Evolutionary conservation across 2,797 vertebrate genomes (phyloP), one percentile per base, ranked within the genome.

Genomic region (Craterocephalus amniculus): DNA sequence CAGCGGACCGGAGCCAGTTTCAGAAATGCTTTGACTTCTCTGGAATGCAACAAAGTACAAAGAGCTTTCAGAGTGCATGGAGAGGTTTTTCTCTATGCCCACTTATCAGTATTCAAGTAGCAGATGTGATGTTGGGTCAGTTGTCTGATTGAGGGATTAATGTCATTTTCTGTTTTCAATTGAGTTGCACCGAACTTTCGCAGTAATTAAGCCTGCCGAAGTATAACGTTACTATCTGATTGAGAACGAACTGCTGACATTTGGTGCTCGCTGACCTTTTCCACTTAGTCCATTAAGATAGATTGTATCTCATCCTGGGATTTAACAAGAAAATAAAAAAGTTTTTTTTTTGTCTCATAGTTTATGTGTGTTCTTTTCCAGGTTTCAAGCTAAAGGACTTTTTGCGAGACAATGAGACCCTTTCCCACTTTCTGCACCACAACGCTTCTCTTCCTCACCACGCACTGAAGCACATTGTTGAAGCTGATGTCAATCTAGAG

Each of bases 361-460:
- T 55, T 65, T 9, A 16, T 68, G 2, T 49, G 1, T 64, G 2
- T 43, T 52, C 1, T 20, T 32, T n/a, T 34, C 1, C 82, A 99
- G 98, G 91, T 72, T 92, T 98, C 88, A 98, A 96, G 85, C 91
- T 99, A 83, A 96, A 93, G 83, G 96, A 99, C 92, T 98, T 99
- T 67, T 91, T 99, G 80, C 81, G 84, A 79, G 96, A 97, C 83
- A 92, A 97, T 4, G 97, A 99, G 90, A 97, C 95, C 0, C 92
- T 99, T 66, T 97, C 97, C 54, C 93, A 91, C 68, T 99, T 99
- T 90, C 94, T 99, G 54, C 91, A 91, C 74, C 92, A 90, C 70
- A 98, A 98, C 34, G 89, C 95, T 16, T 96, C 96, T 22, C 90
- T 99, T 81, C 93, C 97, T 36, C 88, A 54, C 40, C 87, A 95